phyloP scores from a whole-genome alignment of 1,140 invertebrate genomes.

The Drosophila serrata region DNA sequence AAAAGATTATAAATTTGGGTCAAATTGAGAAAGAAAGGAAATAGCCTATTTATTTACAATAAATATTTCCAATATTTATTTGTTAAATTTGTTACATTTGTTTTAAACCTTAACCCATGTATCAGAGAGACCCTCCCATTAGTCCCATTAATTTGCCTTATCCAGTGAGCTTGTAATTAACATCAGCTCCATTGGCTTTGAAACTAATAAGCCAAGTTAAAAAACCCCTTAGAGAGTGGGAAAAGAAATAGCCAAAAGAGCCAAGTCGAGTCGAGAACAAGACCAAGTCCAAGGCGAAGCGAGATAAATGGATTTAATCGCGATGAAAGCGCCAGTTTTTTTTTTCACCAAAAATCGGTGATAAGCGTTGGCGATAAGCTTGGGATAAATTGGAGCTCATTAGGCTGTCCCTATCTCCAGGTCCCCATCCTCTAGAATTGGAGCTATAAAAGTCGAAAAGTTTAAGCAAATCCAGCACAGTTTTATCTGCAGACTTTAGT shows the following conservation, averaged over 20 bases:
- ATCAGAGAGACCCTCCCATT: not conserved
- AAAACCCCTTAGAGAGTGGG: not conserved
- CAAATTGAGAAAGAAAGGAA: constrained; percentile 8
- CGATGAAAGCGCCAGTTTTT: constrained; percentile 55
- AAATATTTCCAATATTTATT: not conserved
- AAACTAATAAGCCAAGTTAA: constrained; percentile 28
- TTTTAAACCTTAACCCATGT: not conserved
- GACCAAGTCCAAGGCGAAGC: constrained; percentile 17
- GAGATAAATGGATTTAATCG: constrained; percentile 68
- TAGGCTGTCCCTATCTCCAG: constrained; percentile 9
- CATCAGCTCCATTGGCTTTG: constrained; percentile 20
- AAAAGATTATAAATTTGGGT: constrained; percentile 14
- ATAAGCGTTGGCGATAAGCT: constrained; percentile 57
- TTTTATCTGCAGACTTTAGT: not conserved
- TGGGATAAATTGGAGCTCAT: constrained; percentile 57
- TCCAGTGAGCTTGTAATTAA: constrained; percentile 38
- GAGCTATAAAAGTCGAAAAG: constrained; percentile 47
- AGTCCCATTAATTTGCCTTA: constrained; percentile 46
- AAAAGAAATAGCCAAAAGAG: not conserved
- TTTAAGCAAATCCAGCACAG: constrained; percentile 10
- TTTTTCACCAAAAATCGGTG: constrained; percentile 38
- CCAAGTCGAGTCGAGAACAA: constrained; percentile 48
- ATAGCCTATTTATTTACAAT: not conserved
- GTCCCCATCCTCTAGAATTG: not conserved
- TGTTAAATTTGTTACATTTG: too few species aligned